Evolutionary conservation across 2,888 invertebrate species (phyloP), one percentile per base, ranked within the genome.

Genomic region (Lasiommata megera): DNA sequence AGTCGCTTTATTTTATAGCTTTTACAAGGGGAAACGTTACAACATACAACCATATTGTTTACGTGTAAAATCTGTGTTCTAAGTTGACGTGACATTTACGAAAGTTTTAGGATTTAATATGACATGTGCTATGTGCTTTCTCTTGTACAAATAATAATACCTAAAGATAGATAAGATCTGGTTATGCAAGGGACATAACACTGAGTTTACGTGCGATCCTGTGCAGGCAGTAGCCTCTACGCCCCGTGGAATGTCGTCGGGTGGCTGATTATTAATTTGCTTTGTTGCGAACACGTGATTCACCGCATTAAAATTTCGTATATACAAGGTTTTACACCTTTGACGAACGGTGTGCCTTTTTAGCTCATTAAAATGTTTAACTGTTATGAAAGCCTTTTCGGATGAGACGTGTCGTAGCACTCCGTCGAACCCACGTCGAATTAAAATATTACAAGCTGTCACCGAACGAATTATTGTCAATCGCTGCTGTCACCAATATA

Each of bases 231-330:
- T 57, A 54, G 56, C 55, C 59, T 55, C 47, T 54, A 41, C 46
- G 59, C 72, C 72, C 74, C 72, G 73, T 74, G 84, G 86, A 88
- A 88, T 87, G 86, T 80, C 75, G 84, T 76, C 74, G 76, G 76
- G 76, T 77, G 69, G 75, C 81, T 74, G 80, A 82, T 83, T 86
- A 80, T 84, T 80, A 82, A 82, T 86, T 82, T 79, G 76, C 79
- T 69, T 78, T 76, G 74, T 80, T 79, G 81, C 82, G 78, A 82
- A 81, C 69, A 77, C 69, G 74, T 85, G 85, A 84, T 69, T 86
- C 81, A 82, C 74, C 71, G 71, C 67, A 72, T 56, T 52, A 44
- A 58, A 55, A 54, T 54, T 58, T 51, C n/a, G n/a, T n/a, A n/a
- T n/a, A 34, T 41, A 47, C 50, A 18, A n/a, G 3, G 11, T 16